Evolutionary conservation across 2,797 vertebrate species (phyloP), one percentile per base, ranked within the genome.

Genomic region (Semaprochilodus insignis): DNA sequence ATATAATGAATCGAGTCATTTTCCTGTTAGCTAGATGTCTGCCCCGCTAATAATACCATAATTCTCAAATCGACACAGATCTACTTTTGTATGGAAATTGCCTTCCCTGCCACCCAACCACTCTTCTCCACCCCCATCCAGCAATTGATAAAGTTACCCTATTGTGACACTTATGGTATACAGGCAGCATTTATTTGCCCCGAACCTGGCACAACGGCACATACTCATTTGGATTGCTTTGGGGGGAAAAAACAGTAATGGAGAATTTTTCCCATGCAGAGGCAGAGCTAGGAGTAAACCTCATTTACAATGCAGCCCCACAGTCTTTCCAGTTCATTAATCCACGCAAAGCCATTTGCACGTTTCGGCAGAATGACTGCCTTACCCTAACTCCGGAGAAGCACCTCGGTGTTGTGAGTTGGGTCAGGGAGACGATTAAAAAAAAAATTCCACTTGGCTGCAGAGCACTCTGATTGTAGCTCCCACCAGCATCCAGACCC

Each of bases 321-420:
- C 88, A 85, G 85, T 92, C 85, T 93, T 94, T 94, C 91, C 91
- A 92, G 90, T 87, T 93, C 92, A 94, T 93, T 94, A 93, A 93
- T 90, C 90, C 87, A 94, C 89, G 90, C 88, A 93, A 92, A 92
- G 86, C 87, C 90, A 91, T 92, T 93, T 92, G 92, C 85, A 88
- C 88, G 90, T 91, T 87, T 88, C 90, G 82, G 85, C 87, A 59
- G 60, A 85, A 91, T 83, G 84, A 23, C 67, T 77, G 81, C 81
- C 67, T 78, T 71, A 60, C 60, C 65, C 81, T 59, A 65, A 63
- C 40, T 89, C 91, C 82, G 59, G 86, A 74, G 81, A 74, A 66
- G 52, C 59, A 74, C 55, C 70, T 31, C 48, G 13, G 71, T 36
- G 48, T 34, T n/a, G 55, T 62, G 55, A 23, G 65, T 60, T 19